Evolutionary conservation across 2,797 vertebrate species (phyloP), one percentile per base, ranked within the genome.

Genomic region (Gymnocypris eckloni): DNA sequence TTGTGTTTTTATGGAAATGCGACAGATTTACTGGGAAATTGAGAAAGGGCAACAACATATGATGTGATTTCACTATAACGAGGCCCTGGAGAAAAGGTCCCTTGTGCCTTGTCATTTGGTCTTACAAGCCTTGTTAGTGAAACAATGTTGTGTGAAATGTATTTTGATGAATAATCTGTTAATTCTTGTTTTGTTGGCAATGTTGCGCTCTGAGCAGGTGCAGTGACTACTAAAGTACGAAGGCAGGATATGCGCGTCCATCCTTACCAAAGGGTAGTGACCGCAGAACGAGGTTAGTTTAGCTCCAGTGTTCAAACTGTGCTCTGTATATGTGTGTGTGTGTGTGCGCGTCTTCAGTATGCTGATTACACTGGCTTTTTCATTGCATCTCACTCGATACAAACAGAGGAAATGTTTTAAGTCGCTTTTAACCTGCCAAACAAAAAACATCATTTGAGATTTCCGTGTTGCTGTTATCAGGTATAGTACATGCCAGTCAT

Each of bases 221-320:
- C 98, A 96, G 97, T 99, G 97, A 97, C 98, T 97, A 97, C 98
- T 98, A 99, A 99, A 98, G 97, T 99, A 96, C 98, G 98, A 97
- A 99, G 98, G 97, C 98, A 99, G 97, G 98, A 99, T 97, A 98
- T 99, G 97, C 98, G 98, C 95, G 97, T 99, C 97, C 98, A 99
- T 98, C 98, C 98, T 99, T 99, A 99, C 98, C 98, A 99, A 99
- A 99, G 98, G 98, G 97, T 99, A 98, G 96, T 99, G 98, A 98
- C 98, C 97, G 97, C 98, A 98, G 98, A 99, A 97, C 97, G 98
- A 99, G 98, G 98, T 99, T 98, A 99, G 98, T 99, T 97, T 97
- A 97, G 96, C 95, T 94, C 93, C 95, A 95, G 95, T 96, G 95
- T 95, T 86, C 41, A 88, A 79, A 82, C 84, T 85, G 79, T 85